Percentiles rank a stretch among this genome's conserved stretches.
Evolutionary conservation across 2,888 invertebrate genomes (phyloP).

Genomic region (Smittia sp.): DNA sequence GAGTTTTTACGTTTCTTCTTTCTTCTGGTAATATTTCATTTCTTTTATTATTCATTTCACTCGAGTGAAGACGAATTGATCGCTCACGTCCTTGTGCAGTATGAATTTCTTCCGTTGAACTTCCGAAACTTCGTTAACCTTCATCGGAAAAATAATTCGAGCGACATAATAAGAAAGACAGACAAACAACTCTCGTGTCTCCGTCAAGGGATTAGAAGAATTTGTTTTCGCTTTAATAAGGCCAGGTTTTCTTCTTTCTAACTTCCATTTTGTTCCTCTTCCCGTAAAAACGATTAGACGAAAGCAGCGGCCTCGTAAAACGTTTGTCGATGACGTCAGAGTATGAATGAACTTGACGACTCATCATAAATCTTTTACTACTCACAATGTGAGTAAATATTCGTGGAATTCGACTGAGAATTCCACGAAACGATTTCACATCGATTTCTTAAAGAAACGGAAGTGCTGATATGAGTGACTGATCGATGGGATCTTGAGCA

Average conservation of each 20-base stretch:
- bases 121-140: background rate
- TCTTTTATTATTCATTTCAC: constrained; percentile 6
- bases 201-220: background rate
- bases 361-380: background rate
- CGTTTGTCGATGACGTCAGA: background rate
- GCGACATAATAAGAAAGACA: background rate
- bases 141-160: background rate
- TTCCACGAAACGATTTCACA: too few species aligned
- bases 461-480: too few species aligned
- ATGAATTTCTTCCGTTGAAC: background rate
- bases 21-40: constrained; percentile 4
- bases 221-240: background rate
- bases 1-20: constrained; percentile 26
- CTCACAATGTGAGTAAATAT: too few species aligned
- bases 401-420: too few species aligned
- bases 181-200: background rate
- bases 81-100: too few species aligned
- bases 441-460: too few species aligned
- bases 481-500: too few species aligned
- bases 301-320: background rate
- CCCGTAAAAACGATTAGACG: background rate
- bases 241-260: background rate
- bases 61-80: too few species aligned
- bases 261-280: background rate
- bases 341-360: constrained; percentile 3